Conservation (phyloP, 2,113 vertebrate species). For the Thryonomys swinderianus region DNA sequence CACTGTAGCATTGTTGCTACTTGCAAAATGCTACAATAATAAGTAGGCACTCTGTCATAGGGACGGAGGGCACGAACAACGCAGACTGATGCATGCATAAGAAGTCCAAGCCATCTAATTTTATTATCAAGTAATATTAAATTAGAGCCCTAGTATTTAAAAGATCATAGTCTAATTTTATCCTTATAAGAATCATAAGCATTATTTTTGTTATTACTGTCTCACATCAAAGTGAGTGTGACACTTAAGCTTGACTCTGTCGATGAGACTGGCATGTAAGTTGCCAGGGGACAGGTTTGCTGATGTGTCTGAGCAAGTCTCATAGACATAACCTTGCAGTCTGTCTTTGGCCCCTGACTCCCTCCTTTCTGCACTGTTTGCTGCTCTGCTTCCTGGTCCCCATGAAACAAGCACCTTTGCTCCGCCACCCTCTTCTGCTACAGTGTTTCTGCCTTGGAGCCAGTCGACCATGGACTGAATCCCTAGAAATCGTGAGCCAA, state of each 20-base stretch:
- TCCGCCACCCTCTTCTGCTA: background rate
- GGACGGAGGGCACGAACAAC: background rate
- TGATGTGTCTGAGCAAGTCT: background rate
- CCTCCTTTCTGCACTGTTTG: no score
- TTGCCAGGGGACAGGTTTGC: background rate
- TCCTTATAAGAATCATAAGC: background rate
- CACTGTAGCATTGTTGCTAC: background rate
- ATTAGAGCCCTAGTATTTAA: background rate
- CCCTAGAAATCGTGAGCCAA: background rate
- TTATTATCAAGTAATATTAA: background rate
- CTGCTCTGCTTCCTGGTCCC: background rate
- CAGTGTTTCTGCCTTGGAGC: background rate
- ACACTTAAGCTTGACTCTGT: background rate
- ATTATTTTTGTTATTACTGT: background rate
- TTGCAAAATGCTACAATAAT: background rate
- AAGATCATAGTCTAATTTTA: background rate
- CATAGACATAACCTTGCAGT: background rate
- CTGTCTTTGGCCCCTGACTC: background rate
- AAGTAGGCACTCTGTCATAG: no score
- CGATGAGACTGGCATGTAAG: no score
- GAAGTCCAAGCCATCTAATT: background rate
- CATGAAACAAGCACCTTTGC: background rate
- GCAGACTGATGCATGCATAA: background rate
- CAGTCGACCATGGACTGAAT: background rate
- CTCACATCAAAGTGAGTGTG: background rate